Evolutionary conservation across 1,140 invertebrate species (phyloP).

Genomic region (Plectus sambesii): DNA sequence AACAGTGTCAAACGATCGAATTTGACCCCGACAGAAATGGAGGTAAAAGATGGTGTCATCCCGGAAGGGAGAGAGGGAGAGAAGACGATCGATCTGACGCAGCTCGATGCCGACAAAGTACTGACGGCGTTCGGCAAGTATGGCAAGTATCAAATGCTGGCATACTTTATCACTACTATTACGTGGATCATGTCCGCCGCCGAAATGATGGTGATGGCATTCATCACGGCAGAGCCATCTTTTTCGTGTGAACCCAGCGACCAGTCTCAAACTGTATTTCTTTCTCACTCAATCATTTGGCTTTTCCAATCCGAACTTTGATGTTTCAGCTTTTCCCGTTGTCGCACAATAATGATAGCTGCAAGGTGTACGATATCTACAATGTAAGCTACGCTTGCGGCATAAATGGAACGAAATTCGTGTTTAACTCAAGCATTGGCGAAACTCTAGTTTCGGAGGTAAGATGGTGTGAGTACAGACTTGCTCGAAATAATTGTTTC

Average conservation of each 20-base stretch:
- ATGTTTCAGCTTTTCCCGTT: conserved; percentile 4
- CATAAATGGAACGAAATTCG: too few species aligned
- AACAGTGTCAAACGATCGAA: too few species aligned
- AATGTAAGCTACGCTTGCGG: too few species aligned
- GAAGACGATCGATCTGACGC: too few species aligned
- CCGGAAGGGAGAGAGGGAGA: too few species aligned
- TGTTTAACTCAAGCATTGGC: too few species aligned
- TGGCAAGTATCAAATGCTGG: conserved; percentile 23
- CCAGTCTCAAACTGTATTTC: neutral
- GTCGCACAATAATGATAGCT: neutral
- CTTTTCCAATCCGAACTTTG: neutral
- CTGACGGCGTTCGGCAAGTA: too few species aligned
- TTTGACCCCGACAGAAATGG: too few species aligned
- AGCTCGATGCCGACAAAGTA: too few species aligned
- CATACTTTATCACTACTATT: conserved; percentile 15
- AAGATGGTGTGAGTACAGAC: conserved; percentile 2
- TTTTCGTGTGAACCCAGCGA: conserved; percentile 14
- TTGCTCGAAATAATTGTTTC: neutral
- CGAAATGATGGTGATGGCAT: conserved; percentile 23
- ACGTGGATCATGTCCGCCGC: conserved; percentile 13
- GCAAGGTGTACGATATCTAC: neutral
- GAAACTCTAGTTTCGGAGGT: conserved; percentile 1
- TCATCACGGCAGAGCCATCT: conserved; percentile 13
- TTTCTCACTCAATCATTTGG: neutral
- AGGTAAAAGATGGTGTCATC: too few species aligned